Percentiles rank a stretch among this genome's conserved stretches.
These are phyloP conservation scores for Apis dorsata DNA, from an alignment of 1,140 invertebrate species.

Conservation along the genomic window DNA sequence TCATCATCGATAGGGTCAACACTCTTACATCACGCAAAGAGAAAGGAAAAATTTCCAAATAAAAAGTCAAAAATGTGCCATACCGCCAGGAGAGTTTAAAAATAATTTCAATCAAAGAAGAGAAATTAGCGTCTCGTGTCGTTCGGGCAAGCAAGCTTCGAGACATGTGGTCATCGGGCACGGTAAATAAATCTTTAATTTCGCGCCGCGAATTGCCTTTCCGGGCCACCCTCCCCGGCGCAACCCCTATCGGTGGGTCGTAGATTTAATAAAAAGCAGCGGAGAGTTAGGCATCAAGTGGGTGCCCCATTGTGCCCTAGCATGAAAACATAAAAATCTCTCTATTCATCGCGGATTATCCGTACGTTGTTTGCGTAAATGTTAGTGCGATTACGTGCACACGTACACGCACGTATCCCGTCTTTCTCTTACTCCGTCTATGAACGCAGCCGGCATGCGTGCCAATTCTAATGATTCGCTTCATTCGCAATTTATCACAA, in stretches of 20 bases:
- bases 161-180: slow-evolving; percentile 55
- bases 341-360: slow-evolving; percentile 79
- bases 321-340: slow-evolving; percentile 81
- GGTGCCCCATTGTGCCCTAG: slow-evolving; percentile 77
- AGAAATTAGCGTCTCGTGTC: neutral
- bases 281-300: slow-evolving; percentile 78
- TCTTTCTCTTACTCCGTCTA: slow-evolving; percentile 7
- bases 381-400: slow-evolving; percentile 60
- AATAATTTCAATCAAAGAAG: neutral
- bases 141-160: neutral
- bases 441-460: slow-evolving; percentile 42
- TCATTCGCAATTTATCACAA: slow-evolving; percentile 53
- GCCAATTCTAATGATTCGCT: slow-evolving; percentile 43
- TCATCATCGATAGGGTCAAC: too few relatives aligned
- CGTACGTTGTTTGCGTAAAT: slow-evolving; percentile 59
- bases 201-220: slow-evolving; percentile 59
- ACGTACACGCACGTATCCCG: neutral
- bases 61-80: too few relatives aligned
- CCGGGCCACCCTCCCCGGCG: slow-evolving; percentile 17
- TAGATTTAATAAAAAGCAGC: slow-evolving; percentile 79
- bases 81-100: neutral
- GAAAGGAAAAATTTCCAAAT: too few relatives aligned
- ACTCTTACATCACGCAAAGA: too few relatives aligned
- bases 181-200: slow-evolving; percentile 77
- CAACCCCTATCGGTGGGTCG: slow-evolving; percentile 62